Evolutionary conservation across 1,140 invertebrate species (phyloP), one percentile per base, ranked within the genome.

Genomic region (Forficula auricularia): DNA sequence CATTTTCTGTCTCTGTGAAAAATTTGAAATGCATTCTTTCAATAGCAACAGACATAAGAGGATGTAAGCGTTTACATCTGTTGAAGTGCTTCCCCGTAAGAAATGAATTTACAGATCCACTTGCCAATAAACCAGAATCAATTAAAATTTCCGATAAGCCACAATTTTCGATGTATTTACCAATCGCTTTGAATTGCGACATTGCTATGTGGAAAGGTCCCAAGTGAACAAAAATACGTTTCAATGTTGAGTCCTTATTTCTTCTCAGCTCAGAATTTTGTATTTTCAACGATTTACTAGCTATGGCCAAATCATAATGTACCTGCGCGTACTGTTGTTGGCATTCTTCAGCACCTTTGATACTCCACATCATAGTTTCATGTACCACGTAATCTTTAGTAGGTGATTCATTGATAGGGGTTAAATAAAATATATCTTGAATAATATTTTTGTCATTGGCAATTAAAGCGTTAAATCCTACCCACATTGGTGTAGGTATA

Each of bases 121-220:
- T 51, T 30, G 62, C 62, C 4, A 67, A 16, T 7, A 67, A 47
- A 38, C 54, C 51, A 38, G 50, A 53, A 14, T 68, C 50, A 19
- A 60, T 54, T 50, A 65, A 53, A 1, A 67, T 48, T 33, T 58
- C 50, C 1, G 57, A 46, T 48, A 66, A 50, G 10, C 62, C 65
- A 54, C 58, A 61, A 33, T 59, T 52, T 32, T 48, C 42, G 18
- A 68, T 64, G 33, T 62, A 47, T 54, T 64, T 63, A 14, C 63
- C 66, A 15, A 67, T 19, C 1, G 58, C 59, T 53, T 62, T 64
- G 44, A 68, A 68, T 47, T 54, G 68, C 9, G 64, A 51, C 55
- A 67, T 53, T 54, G 57, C 55, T 8, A 65, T 57, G 45, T 67
- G 66, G 46, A 68, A 68, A 3, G 57, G 36, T 27, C 63, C 65